Evolutionary conservation across 2,113 vertebrate genomes (phyloP).

Genomic region (Eptesicus fuscus): DNA sequence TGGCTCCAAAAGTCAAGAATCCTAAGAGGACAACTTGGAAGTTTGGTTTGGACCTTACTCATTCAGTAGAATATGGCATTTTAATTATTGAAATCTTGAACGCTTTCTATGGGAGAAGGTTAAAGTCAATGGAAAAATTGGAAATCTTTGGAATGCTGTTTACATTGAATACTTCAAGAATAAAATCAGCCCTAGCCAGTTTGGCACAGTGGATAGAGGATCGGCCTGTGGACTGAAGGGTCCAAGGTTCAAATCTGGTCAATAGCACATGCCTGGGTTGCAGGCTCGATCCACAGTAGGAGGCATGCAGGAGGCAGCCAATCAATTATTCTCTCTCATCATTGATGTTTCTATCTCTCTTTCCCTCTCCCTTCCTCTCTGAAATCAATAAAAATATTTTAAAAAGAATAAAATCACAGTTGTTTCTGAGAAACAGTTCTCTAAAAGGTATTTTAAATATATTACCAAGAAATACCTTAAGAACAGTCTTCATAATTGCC

Average conservation of each 20-base stretch:
- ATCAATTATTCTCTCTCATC: too few species aligned
- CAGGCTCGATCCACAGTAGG: background rate
- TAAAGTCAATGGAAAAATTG: slow-evolving; percentile 96
- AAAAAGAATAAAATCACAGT: background rate
- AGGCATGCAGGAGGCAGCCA: too few species aligned
- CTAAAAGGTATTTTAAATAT: background rate
- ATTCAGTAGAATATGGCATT: slow-evolving; percentile 96
- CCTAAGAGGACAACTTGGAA: slow-evolving; percentile 86
- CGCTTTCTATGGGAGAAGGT: slow-evolving; percentile 95
- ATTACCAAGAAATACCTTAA: background rate
- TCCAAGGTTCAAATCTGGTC: background rate
- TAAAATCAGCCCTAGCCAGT: slow-evolving; percentile 83
- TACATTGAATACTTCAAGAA: slow-evolving; percentile 95
- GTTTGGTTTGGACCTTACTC: slow-evolving; percentile 93
- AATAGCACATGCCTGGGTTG: background rate
- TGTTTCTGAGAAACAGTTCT: background rate
- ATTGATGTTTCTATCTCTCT: too few species aligned
- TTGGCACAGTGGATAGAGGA: background rate
- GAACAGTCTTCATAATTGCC: background rate
- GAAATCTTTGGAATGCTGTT: slow-evolving; percentile 90
- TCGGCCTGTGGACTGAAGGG: background rate
- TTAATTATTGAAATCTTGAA: slow-evolving; percentile 95
- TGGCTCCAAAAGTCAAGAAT: slow-evolving; percentile 79
- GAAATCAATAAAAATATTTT: too few species aligned
- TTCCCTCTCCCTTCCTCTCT: too few species aligned